A percentile compares a stretch with the other conserved stretches of the same genome.
phyloP scores from a whole-genome alignment of 2,888 invertebrate species.

The Aphodius granarius region DNA sequence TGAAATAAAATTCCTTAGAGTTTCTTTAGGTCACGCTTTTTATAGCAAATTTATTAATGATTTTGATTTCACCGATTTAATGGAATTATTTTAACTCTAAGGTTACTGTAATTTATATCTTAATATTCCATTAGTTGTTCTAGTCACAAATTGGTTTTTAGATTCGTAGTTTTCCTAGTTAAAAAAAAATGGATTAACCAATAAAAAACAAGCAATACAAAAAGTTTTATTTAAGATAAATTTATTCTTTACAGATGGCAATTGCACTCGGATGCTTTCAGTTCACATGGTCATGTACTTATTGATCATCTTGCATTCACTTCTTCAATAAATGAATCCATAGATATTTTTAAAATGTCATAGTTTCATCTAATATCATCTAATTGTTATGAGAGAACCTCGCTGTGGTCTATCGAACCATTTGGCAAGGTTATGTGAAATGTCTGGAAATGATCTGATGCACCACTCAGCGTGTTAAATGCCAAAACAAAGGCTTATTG shows the following conservation, averaged over 20 bases:
- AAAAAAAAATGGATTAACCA: too few species aligned
- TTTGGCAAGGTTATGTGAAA: constrained; percentile 8
- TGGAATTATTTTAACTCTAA: too few species aligned
- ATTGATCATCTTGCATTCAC: neutral
- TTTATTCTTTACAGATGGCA: too few species aligned
- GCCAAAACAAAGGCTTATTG: constrained; percentile 12
- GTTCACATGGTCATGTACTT: neutral
- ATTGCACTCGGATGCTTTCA: neutral
- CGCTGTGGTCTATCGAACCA: neutral
- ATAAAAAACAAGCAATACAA: too few species aligned
- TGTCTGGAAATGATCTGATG: neutral
- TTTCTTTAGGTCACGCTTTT: neutral
- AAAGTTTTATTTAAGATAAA: too few species aligned
- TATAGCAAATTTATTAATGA: neutral
- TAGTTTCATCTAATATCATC: neutral
- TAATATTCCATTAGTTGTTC: too few species aligned
- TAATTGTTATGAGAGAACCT: neutral
- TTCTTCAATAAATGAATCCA: neutral
- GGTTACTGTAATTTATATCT: too few species aligned
- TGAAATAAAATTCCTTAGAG: neutral
- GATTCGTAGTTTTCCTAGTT: too few species aligned
- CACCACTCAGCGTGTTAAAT: constrained; percentile 2
- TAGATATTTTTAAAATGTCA: neutral
- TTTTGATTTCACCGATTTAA: neutral
- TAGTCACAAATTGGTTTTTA: too few species aligned